Percentiles rank a stretch among this genome's conserved stretches.
Conservation (phyloP, 2,888 invertebrate species). For the Agelastica alni region DNA sequence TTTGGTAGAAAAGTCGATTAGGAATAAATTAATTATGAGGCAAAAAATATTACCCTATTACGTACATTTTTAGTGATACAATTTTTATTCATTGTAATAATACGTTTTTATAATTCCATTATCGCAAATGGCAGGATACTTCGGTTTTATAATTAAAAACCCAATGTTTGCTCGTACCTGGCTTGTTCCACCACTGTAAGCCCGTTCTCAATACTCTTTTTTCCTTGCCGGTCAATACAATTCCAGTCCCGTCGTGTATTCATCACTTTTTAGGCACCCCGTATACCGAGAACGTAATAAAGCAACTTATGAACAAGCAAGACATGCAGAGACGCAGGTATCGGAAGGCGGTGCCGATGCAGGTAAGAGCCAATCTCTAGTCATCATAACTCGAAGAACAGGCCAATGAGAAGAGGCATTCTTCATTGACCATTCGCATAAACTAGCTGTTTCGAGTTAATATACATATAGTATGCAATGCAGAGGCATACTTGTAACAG, state of each 20-base stretch:
- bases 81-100: too few relatives aligned
- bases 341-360: slow-evolving; percentile 53
- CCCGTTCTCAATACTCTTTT: too few relatives aligned
- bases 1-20: too few relatives aligned
- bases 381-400: slow-evolving; percentile 57
- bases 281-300: slow-evolving; percentile 50
- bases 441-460: slow-evolving; percentile 53
- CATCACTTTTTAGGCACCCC: slow-evolving; percentile 14
- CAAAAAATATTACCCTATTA: too few relatives aligned
- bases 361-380: slow-evolving; percentile 58
- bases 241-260: slow-evolving; percentile 3
- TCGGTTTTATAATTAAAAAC: too few relatives aligned
- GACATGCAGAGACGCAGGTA: slow-evolving; percentile 48
- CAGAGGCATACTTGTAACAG: slow-evolving; percentile 25
- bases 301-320: slow-evolving; percentile 54
- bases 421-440: slow-evolving; percentile 57
- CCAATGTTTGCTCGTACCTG: too few relatives aligned
- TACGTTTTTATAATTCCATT: too few relatives aligned
- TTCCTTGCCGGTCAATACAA: slow-evolving; percentile 2
- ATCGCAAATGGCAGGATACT: too few relatives aligned
- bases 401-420: slow-evolving; percentile 55
- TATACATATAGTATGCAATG: slow-evolving; percentile 47
- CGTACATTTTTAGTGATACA: too few relatives aligned
- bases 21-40: too few relatives aligned
- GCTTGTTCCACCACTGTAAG: too few relatives aligned